These are phyloP conservation scores for Balaeniceps rex DNA, from an alignment of 2,113 vertebrate genomes.

Conservation along the genomic window DNA sequence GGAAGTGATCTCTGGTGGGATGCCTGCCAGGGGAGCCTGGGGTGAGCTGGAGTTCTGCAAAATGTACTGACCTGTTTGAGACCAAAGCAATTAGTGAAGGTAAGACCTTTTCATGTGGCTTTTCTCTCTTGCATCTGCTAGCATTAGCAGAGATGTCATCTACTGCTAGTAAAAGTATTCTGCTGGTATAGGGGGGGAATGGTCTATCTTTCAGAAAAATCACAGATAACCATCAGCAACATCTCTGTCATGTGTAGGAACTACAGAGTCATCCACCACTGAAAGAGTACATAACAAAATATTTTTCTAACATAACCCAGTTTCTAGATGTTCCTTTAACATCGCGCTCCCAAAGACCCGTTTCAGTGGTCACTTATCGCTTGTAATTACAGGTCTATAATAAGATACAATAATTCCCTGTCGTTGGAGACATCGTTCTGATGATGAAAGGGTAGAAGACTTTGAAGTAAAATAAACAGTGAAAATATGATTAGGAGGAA, in stretches of 20 bases:
- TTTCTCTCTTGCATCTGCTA: background rate
- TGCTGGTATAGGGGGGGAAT: background rate
- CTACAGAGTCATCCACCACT: background rate
- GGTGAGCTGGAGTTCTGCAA: background rate
- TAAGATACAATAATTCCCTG: background rate
- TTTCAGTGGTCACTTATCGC: background rate
- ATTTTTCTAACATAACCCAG: background rate
- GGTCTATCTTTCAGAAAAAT: background rate
- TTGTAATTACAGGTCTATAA: background rate
- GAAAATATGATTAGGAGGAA: background rate
- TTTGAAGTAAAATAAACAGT: background rate
- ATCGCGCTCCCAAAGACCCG: background rate
- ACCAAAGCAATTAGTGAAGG: background rate
- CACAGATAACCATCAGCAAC: background rate
- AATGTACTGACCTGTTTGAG: background rate
- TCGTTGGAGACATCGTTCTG: background rate
- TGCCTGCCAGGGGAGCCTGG: background rate
- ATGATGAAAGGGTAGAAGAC: background rate
- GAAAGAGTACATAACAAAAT: too few relatives aligned
- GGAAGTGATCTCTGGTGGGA: background rate
- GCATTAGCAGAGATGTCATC: too few relatives aligned
- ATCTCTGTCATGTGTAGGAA: accelerated
- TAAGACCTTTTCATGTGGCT: background rate
- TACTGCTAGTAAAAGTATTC: background rate
- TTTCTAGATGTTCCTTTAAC: background rate